Conservation (phyloP, 2,797 vertebrate genomes). For the Lithobates sylvaticus region DNA sequence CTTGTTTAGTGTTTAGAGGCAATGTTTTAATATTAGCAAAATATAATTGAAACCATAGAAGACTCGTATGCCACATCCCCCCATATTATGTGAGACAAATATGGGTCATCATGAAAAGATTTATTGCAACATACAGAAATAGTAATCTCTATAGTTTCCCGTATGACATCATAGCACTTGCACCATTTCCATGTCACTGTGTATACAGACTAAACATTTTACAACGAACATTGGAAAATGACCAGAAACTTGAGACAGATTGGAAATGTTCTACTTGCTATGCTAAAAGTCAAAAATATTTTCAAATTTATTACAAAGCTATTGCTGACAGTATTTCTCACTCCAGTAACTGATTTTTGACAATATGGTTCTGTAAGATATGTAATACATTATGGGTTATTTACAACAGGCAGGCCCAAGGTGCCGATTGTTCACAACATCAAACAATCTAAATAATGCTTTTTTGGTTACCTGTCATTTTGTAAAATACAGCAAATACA, state of each 20-base stretch:
- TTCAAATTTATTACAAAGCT: neutral
- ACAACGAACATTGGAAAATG: neutral
- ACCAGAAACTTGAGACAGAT: neutral
- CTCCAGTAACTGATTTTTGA: constrained; percentile 18
- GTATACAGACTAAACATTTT: neutral
- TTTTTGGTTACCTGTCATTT: no score
- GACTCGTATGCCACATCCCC: no score
- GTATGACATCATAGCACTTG: neutral
- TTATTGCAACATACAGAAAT: neutral
- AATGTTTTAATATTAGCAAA: no score
- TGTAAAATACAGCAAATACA: no score
- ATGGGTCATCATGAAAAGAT: neutral
- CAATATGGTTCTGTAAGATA: neutral
- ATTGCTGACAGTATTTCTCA: constrained; percentile 5
- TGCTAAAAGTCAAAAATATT: constrained; percentile 1
- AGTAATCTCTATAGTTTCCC: neutral
- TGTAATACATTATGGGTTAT: neutral
- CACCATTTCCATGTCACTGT: neutral
- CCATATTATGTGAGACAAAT: neutral
- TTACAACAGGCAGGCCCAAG: constrained; percentile 20
- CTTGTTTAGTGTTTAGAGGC: no score
- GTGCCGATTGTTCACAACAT: no score
- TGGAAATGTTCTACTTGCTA: neutral
- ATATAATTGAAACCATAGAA: no score
- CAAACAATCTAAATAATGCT: no score